phyloP scores from a whole-genome alignment of 2,797 vertebrate species.

The Psittacula echo region DNA sequence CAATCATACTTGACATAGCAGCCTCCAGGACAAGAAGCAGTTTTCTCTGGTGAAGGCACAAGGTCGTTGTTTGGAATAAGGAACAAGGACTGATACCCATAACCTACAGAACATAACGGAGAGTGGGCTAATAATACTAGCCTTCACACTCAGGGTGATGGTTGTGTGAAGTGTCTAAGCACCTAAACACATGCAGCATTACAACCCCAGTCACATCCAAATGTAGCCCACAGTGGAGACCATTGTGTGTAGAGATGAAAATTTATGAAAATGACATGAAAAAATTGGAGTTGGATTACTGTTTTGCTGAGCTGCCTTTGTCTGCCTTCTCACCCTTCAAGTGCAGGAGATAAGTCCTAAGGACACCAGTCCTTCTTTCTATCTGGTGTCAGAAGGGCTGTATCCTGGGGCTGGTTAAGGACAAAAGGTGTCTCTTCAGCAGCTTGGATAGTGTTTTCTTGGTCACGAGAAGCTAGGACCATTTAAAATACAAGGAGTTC shows the following conservation, averaged over 20 bases:
- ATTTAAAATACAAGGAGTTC: background rate
- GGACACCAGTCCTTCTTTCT: too few relatives aligned
- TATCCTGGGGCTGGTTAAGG: background rate
- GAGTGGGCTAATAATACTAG: background rate
- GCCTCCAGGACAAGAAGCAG: constrained; percentile 47
- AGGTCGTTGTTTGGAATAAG: constrained; percentile 22
- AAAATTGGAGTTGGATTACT: background rate
- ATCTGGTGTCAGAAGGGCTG: background rate
- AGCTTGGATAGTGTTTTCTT: background rate
- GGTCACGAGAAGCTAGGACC: background rate
- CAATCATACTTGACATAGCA: constrained; percentile 78
- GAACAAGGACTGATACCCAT: background rate
- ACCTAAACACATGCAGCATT: background rate
- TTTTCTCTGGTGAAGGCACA: background rate
- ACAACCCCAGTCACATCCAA: background rate
- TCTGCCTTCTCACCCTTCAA: background rate
- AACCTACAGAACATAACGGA: background rate
- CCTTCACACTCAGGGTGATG: background rate
- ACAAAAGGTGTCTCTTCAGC: rapidly evolving
- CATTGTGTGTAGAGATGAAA: background rate
- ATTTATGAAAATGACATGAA: background rate
- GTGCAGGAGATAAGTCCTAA: background rate
- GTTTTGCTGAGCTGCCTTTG: background rate
- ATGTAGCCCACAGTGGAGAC: background rate
- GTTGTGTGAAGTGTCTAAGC: background rate